These are phyloP conservation scores for Papilio elwesi DNA, from an alignment of 2,888 invertebrate genomes.

Conservation along the genomic window DNA sequence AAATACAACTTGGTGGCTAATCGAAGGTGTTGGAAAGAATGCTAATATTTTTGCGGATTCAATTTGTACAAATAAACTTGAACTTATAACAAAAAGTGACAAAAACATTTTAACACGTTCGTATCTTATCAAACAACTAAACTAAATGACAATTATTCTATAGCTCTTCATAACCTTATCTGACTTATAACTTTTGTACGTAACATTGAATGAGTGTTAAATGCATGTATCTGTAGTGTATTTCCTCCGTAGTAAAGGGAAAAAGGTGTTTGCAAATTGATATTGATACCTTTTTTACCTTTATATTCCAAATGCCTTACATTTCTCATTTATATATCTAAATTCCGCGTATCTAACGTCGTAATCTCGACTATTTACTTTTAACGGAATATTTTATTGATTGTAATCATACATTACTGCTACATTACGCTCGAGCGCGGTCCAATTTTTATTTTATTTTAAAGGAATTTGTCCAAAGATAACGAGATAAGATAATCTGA, in stretches of 20 bases:
- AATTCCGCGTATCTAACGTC: no score
- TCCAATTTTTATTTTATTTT: no score
- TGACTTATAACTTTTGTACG: conserved; percentile 7
- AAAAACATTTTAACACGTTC: conserved; percentile 15
- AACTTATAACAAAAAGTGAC: neutral
- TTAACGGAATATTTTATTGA: no score
- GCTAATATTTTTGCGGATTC: conserved; percentile 55
- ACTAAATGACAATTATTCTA: conserved; percentile 6
- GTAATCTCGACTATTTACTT: no score
- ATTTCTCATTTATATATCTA: neutral
- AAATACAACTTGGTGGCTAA: conserved; percentile 57
- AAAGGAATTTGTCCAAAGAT: no score
- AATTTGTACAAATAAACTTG: neutral
- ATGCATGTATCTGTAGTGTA: neutral
- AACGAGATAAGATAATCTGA: neutral
- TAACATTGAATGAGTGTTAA: neutral
- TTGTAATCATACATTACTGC: no score
- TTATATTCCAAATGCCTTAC: neutral
- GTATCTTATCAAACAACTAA: neutral
- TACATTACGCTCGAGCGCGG: no score
- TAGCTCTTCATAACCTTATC: neutral
- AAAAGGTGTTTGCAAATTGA: neutral
- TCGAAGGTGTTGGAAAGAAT: conserved; percentile 54
- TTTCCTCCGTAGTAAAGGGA: neutral
- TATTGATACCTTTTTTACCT: neutral